Percentiles rank a stretch among this genome's conserved stretches.
Conservation (phyloP, 2,888 invertebrate species). For the Lasius platythorax region DNA sequence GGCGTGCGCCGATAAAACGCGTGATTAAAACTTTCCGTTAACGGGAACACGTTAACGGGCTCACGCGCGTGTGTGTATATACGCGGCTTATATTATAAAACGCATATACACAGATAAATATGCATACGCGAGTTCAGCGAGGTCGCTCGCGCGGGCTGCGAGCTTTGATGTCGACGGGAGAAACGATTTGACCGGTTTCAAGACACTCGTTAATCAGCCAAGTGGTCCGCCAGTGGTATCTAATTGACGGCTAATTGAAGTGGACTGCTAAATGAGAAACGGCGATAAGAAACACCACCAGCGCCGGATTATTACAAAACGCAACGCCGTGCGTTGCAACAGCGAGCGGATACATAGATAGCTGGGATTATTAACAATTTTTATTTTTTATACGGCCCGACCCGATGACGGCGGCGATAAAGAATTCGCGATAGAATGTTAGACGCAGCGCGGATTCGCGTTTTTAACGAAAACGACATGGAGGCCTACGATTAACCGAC, state of each 20-base stretch:
- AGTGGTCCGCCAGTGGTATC: slow-evolving; percentile 70
- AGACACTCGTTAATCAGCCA: slow-evolving; percentile 74
- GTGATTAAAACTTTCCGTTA: slow-evolving; percentile 64
- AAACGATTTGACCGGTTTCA: slow-evolving; percentile 76
- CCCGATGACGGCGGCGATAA: slow-evolving; percentile 40
- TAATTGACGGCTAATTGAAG: slow-evolving; percentile 77
- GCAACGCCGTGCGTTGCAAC: slow-evolving; percentile 60
- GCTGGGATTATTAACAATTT: slow-evolving; percentile 57
- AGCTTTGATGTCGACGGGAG: slow-evolving; percentile 69
- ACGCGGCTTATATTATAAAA: slow-evolving; percentile 60
- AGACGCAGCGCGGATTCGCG: slow-evolving; percentile 19
- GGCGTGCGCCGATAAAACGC: slow-evolving; percentile 41
- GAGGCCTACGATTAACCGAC: background rate
- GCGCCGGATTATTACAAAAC: slow-evolving; percentile 72
- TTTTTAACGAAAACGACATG: slow-evolving; percentile 15
- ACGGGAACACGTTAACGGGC: slow-evolving; percentile 57
- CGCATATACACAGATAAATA: slow-evolving; percentile 48
- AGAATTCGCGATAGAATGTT: slow-evolving; percentile 23
- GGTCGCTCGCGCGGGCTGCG: slow-evolving; percentile 64
- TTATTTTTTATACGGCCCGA: slow-evolving; percentile 52
- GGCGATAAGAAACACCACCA: slow-evolving; percentile 68
- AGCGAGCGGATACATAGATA: slow-evolving; percentile 61
- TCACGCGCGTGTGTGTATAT: background rate
- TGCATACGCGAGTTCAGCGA: slow-evolving; percentile 57
- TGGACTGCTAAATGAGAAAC: slow-evolving; percentile 75